Evolutionary conservation across 2,888 invertebrate species (phyloP).

Genomic region (Torymus auratus): DNA sequence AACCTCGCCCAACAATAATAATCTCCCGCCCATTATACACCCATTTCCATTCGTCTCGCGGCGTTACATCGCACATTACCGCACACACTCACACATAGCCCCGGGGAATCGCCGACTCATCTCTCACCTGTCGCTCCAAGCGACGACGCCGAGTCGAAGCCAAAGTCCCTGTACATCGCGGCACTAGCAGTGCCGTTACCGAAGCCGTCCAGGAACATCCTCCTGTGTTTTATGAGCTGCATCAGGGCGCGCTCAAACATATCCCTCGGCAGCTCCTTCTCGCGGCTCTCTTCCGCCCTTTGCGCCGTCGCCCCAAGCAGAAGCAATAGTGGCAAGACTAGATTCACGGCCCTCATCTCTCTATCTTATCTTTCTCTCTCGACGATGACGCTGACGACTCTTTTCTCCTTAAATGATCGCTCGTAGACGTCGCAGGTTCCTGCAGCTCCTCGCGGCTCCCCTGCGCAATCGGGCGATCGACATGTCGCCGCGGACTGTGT

Average conservation of each 20-base stretch:
- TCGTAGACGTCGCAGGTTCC: neutral
- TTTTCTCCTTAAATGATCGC: constrained; percentile 35
- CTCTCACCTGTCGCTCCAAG: constrained; percentile 30
- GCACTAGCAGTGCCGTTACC: constrained; percentile 39
- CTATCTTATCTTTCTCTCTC: constrained; percentile 41
- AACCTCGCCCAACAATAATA: too few relatives aligned
- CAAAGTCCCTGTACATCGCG: constrained; percentile 6
- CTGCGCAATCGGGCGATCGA: too few relatives aligned
- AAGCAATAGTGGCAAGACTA: constrained; percentile 66
- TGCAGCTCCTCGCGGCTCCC: too few relatives aligned
- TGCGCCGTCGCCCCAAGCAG: constrained; percentile 24
- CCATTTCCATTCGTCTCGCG: too few relatives aligned
- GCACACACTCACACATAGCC: too few relatives aligned
- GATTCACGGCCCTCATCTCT: constrained; percentile 63
- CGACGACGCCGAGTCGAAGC: neutral
- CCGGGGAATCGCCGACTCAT: too few relatives aligned
- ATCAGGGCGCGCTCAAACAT: constrained; percentile 31
- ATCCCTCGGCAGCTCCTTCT: constrained; percentile 2
- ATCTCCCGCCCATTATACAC: too few relatives aligned
- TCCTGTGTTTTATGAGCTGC: constrained; percentile 29
- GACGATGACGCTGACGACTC: constrained; percentile 12
- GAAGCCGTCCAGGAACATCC: constrained; percentile 46
- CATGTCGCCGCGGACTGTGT: too few relatives aligned
- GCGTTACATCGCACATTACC: too few relatives aligned
- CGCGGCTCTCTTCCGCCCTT: neutral